A percentile compares a stretch with the other conserved stretches of the same genome.
Conservation (phyloP, 1,140 invertebrate genomes). For the Anoplolepis gracilipes region DNA sequence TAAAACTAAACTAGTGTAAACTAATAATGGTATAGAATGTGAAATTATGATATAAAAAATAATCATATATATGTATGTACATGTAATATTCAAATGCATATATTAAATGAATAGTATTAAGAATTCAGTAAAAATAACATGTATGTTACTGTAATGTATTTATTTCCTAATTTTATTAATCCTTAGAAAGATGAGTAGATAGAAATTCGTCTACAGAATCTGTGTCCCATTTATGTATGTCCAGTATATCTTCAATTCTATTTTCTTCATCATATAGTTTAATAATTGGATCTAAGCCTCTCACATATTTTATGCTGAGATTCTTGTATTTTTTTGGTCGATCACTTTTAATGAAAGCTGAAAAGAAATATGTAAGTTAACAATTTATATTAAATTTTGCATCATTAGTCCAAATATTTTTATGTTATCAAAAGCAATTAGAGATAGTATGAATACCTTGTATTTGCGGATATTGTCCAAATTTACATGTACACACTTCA, state of each 20-base stretch:
- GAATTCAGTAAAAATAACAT: constrained; percentile 16
- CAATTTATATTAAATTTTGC: not conserved
- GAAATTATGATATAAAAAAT: constrained; percentile 9
- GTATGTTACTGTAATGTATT: constrained; percentile 40
- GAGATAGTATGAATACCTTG: constrained; percentile 87
- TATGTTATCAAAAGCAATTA: constrained; percentile 23
- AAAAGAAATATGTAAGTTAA: constrained; percentile 61
- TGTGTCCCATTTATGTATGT: constrained; percentile 99
- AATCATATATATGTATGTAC: constrained; percentile 5
- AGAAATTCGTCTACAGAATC: constrained; percentile 98
- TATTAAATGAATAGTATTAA: constrained; percentile 52
- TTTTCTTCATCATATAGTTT: constrained; percentile 94
- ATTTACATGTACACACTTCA: constrained; percentile 98
- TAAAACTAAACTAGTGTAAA: not conserved
- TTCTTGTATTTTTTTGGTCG: constrained; percentile 94
- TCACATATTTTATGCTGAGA: constrained; percentile 94
- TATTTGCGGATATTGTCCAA: constrained; percentile 97
- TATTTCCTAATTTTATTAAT: constrained; percentile 69
- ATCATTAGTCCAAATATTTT: not conserved
- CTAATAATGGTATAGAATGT: not conserved
- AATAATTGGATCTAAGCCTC: constrained; percentile 96
- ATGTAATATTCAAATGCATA: constrained; percentile 21
- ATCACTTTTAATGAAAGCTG: constrained; percentile 97
- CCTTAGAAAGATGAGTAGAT: constrained; percentile 91
- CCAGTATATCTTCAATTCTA: constrained; percentile 93